Evolutionary conservation across 2,797 vertebrate species (phyloP).

Genomic region (Carcharodon carcharias): DNA sequence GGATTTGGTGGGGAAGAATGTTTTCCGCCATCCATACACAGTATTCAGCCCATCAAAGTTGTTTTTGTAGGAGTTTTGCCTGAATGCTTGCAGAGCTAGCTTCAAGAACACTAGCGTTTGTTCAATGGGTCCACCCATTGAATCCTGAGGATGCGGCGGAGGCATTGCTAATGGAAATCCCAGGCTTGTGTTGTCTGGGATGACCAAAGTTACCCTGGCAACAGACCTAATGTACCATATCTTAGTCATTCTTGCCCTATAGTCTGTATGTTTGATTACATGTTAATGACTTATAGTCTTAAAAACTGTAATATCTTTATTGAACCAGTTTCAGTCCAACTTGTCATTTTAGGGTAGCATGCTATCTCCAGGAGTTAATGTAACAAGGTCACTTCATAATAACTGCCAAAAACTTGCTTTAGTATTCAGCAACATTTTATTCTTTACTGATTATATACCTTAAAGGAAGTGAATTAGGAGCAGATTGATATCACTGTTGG

Average conservation of each 20-base stretch:
- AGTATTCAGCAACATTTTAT: not conserved
- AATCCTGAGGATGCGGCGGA: not conserved
- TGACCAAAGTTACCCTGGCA: not conserved
- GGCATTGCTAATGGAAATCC: not conserved
- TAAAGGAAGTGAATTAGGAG: not conserved
- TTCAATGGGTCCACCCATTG: too few relatives aligned
- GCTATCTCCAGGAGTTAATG: not conserved
- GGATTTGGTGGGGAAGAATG: too few relatives aligned
- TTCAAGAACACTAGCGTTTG: too few relatives aligned
- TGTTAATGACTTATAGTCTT: not conserved
- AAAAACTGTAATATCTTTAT: not conserved
- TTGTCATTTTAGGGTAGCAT: not conserved
- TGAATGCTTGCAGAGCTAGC: too few relatives aligned
- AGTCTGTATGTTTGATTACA: not conserved
- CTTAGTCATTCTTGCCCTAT: not conserved
- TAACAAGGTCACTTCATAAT: not conserved
- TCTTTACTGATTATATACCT: not conserved
- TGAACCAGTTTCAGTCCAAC: not conserved
- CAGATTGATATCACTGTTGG: not conserved
- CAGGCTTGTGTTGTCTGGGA: not conserved
- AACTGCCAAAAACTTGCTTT: not conserved
- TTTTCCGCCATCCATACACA: too few relatives aligned
- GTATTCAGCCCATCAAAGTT: too few relatives aligned
- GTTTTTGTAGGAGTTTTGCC: too few relatives aligned
- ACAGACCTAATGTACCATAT: not conserved